Evolutionary conservation across 2,113 vertebrate species (phyloP), one percentile per base, ranked within the genome.

Genomic region (Shinisaurus crocodilurus): DNA sequence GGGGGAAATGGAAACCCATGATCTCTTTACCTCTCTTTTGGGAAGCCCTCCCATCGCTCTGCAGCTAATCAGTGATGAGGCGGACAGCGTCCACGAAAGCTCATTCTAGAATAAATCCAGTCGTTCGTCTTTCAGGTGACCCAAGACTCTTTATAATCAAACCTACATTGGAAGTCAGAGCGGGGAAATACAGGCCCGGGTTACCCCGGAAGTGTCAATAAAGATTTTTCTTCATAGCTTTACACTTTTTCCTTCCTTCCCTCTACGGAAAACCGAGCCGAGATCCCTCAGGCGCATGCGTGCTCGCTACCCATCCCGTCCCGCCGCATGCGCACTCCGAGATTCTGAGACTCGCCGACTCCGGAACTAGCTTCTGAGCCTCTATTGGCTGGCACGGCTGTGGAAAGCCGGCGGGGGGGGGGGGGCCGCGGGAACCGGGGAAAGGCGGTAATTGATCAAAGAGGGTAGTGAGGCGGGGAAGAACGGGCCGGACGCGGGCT

Each of bases 251-350:
- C 48, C 48, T 50, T 50, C 48, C 8, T 5, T 60, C 12, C 16
- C 15, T 60, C 57, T 15, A 13, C 10, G 15, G 48, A 50, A 50
- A 60, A 18, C 57, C 15, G 16, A 60, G 16, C 15, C 10, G 3
- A 13, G 57, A 60, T 2, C 74, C 74, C 9, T 76, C 10, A 3
- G 2, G 32, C 84, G 84, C 84, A 27, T 72, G 84, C 84, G 65
- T 20, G 25, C 3, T 5, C 60, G 60, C 60, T 23, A 3, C 60
- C 5, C 20, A 23, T 20, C 60, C 60, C 2, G 3, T 18, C 60
- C 3, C 20, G 16, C 16, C 60, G 2, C 60, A 15, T 6, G 15
- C 6, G 67, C 25, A 4, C 69, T 1, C 3, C 3, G 1, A 9
- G 0, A 29, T 1, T n/a, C 37, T 2, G 23, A 2, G 6, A 7